Percentiles rank a stretch among this genome's conserved stretches.
These are phyloP conservation scores for Campylomormyrus tamandua DNA, from an alignment of 2,113 vertebrate species.

Conservation along the genomic window DNA sequence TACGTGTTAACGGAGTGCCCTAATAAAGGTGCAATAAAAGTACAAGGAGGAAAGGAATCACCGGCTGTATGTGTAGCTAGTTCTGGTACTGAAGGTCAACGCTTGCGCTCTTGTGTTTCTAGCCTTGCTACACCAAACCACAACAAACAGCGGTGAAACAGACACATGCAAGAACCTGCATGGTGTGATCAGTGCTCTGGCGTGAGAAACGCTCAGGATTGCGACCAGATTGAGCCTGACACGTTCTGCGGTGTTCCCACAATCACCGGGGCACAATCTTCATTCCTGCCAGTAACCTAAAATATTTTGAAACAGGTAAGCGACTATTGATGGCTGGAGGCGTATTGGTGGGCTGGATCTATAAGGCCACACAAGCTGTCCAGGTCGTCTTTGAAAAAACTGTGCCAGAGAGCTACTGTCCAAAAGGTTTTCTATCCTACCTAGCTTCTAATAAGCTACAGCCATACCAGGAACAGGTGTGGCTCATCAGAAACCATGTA, in stretches of 20 bases:
- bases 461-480: too few relatives aligned
- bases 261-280: neutral
- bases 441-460: too few relatives aligned
- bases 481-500: too few relatives aligned
- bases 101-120: neutral
- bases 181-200: neutral
- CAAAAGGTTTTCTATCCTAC: too few relatives aligned
- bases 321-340: neutral
- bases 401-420: too few relatives aligned
- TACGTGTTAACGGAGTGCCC: too few relatives aligned
- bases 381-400: neutral
- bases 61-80: neutral
- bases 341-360: neutral
- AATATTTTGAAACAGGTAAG: neutral
- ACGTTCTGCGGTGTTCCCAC: neutral
- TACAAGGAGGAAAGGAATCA: neutral
- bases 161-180: neutral
- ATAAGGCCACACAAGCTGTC: neutral
- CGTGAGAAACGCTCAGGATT: neutral
- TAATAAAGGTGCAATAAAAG: neutral
- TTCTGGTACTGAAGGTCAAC: neutral
- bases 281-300: neutral
- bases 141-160: neutral
- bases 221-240: neutral
- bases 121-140: neutral